Conservation (phyloP, 2,113 vertebrate species). For the Thinocorus orbignyianus region DNA sequence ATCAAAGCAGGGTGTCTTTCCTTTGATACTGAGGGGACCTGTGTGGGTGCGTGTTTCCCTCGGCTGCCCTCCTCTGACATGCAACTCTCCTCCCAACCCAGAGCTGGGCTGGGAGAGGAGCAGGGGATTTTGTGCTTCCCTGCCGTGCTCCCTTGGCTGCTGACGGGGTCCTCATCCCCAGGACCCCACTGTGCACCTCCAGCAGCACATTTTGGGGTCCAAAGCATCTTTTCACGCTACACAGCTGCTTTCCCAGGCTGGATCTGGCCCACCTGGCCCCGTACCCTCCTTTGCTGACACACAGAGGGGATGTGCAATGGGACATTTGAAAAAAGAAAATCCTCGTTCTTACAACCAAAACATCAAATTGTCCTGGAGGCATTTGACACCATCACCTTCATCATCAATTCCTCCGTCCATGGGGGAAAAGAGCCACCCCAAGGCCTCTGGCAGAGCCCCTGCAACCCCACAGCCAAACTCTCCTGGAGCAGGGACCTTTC, state of each 20-base stretch:
- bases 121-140: neutral
- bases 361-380: neutral
- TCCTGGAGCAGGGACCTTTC: neutral
- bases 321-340: neutral
- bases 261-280: accelerated
- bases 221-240: neutral
- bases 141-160: accelerated
- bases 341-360: neutral
- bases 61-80: accelerated
- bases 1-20: neutral
- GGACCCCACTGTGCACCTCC: accelerated
- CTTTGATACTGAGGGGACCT: accelerated
- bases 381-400: accelerated
- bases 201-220: neutral
- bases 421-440: neutral
- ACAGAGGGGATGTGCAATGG: accelerated
- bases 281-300: neutral
- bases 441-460: neutral
- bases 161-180: neutral
- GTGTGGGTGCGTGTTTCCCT: neutral
- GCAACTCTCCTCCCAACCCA: neutral
- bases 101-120: neutral
- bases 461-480: neutral
- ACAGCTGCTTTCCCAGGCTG: neutral
- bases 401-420: neutral